These are phyloP conservation scores for Theristicus caerulescens DNA, from an alignment of 2,113 vertebrate species.

Conservation along the genomic window DNA sequence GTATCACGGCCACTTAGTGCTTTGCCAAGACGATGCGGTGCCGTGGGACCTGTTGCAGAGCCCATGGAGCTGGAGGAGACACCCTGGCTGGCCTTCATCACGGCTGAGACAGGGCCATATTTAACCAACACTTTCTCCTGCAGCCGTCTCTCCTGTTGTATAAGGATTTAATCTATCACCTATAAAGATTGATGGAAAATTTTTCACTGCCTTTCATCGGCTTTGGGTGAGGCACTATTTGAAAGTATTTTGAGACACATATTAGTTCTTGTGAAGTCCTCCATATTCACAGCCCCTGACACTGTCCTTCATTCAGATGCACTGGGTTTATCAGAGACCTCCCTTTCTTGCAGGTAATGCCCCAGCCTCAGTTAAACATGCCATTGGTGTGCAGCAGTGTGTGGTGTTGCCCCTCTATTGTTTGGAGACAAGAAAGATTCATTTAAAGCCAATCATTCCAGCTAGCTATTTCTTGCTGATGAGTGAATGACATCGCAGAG, in stretches of 20 bases:
- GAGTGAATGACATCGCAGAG: not conserved
- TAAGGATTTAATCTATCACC: not conserved
- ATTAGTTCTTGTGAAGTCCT: not conserved
- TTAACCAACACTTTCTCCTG: not conserved
- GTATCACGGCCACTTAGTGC: not conserved
- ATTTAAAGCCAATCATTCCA: not conserved
- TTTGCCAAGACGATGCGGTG: rapidly evolving
- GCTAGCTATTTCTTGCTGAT: not conserved
- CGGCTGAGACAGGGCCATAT: not conserved
- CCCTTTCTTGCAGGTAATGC: not conserved
- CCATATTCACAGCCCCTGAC: not conserved
- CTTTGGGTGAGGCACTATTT: not conserved
- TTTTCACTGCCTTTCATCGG: not conserved
- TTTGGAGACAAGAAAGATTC: not conserved
- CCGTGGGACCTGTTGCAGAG: not conserved
- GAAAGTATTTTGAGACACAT: not conserved
- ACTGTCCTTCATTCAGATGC: not conserved
- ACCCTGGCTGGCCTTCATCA: not conserved
- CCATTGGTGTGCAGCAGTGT: rapidly evolving
- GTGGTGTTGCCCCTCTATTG: not conserved
- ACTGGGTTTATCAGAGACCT: not conserved
- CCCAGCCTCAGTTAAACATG: not conserved
- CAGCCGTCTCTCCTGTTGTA: not conserved
- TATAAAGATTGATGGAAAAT: rapidly evolving
- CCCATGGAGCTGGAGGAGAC: not conserved